Evolutionary conservation across 1,140 invertebrate genomes (phyloP).

Genomic region (Oncopeltus fasciatus): DNA sequence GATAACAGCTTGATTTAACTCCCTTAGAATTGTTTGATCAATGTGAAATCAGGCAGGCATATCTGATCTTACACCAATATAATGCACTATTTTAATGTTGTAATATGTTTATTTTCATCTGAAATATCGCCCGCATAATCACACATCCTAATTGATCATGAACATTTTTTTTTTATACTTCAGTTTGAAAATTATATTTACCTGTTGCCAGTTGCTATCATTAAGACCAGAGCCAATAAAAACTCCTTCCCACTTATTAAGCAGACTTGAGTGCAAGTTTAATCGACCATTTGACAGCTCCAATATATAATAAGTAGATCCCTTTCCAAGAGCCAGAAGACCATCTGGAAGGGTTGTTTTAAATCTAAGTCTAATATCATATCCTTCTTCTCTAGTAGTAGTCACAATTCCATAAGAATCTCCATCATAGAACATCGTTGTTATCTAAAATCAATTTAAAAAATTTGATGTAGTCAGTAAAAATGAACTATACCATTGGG

Average conservation of each 20-base stretch:
- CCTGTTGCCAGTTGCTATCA: slow-evolving; percentile 74
- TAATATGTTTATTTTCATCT: too few species aligned
- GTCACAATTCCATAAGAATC: slow-evolving; percentile 61
- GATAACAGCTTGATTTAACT: too few species aligned
- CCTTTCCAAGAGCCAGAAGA: slow-evolving; percentile 69
- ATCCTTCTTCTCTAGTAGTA: slow-evolving; percentile 65
- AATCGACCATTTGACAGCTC: slow-evolving; percentile 63
- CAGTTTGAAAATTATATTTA: slow-evolving; percentile 29
- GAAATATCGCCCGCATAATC: too few species aligned
- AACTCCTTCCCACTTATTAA: slow-evolving; percentile 80
- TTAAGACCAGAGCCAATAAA: slow-evolving; percentile 70
- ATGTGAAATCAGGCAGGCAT: not conserved
- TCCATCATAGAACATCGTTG: slow-evolving; percentile 72
- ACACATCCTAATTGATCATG: too few species aligned
- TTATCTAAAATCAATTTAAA: slow-evolving; percentile 37
- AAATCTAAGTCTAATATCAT: slow-evolving; percentile 77
- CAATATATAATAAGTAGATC: slow-evolving; percentile 66
- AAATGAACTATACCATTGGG: too few species aligned
- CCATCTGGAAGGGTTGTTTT: slow-evolving; percentile 77
- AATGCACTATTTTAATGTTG: too few species aligned
- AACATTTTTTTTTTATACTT: too few species aligned
- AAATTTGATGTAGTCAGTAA: not conserved
- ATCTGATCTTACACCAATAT: too few species aligned
- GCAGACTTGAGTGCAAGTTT: slow-evolving; percentile 68
- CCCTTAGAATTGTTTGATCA: too few species aligned